Evolutionary conservation across 2,888 invertebrate species (phyloP).

Genomic region (Nomada flava): DNA sequence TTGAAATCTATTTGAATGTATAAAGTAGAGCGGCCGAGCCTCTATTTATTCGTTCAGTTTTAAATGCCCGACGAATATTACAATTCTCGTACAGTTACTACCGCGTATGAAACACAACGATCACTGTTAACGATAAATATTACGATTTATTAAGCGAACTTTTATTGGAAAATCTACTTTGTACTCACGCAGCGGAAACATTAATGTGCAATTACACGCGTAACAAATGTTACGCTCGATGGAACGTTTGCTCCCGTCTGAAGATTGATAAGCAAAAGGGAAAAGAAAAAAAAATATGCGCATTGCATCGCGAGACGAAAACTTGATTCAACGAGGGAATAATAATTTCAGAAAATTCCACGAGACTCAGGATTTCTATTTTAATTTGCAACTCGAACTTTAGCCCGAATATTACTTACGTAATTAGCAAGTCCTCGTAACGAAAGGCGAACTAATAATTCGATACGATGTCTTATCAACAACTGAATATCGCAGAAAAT

Average conservation of each 20-base stretch:
- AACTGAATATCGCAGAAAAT: too few species aligned
- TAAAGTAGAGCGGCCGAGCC: neutral
- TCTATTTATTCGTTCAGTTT: neutral
- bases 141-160: too few species aligned
- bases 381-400: too few species aligned
- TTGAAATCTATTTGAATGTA: slow-evolving; percentile 50
- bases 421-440: too few species aligned
- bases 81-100: neutral
- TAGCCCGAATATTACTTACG: too few species aligned
- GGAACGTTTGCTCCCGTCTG: neutral
- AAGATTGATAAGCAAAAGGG: neutral
- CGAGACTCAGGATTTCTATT: too few species aligned
- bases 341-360: too few species aligned
- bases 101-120: too few species aligned
- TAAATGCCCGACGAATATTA: neutral
- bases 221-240: neutral
- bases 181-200: neutral
- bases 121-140: too few species aligned
- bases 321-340: neutral
- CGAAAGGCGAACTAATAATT: too few species aligned
- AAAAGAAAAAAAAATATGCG: neutral
- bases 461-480: too few species aligned
- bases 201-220: neutral
- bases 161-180: neutral
- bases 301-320: neutral